Conservation (phyloP, 2,113 vertebrate genomes). For the Numenius arquata region DNA sequence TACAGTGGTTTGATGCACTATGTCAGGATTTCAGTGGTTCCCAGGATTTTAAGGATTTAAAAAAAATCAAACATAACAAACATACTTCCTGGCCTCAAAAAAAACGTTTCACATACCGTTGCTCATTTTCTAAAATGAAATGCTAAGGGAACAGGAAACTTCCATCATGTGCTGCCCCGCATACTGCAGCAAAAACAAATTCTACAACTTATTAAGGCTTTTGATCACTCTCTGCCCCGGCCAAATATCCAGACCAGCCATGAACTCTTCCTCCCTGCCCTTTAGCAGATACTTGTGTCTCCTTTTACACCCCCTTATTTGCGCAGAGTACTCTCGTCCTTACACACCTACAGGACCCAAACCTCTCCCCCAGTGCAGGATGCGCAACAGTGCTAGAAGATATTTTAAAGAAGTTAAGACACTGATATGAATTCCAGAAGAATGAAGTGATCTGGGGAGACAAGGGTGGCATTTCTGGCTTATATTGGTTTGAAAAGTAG, state of each 20-base stretch:
- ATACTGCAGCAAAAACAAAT: not conserved
- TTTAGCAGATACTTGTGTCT: not conserved
- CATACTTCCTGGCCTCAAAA: not conserved
- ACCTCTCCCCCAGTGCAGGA: not conserved
- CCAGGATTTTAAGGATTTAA: not conserved
- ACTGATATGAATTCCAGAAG: not conserved
- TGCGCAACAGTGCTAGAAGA: not conserved
- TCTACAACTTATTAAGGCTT: not conserved
- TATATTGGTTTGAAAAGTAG: not conserved
- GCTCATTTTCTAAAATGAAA: not conserved
- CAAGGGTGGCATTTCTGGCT: not conserved
- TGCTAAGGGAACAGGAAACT: not conserved
- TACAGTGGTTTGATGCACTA: not conserved
- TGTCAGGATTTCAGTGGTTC: not conserved
- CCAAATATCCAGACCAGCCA: not conserved
- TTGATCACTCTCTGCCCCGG: not conserved
- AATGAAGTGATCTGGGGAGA: not conserved
- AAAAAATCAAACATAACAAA: not conserved
- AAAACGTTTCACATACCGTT: not conserved
- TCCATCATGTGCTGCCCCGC: not conserved
- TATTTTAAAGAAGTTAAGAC: not conserved
- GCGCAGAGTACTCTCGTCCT: not conserved
- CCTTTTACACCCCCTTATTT: conserved; percentile 20
- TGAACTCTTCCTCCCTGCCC: conserved; percentile 1
- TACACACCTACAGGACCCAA: not conserved